Evolutionary conservation across 1,140 invertebrate species (phyloP), one percentile per base, ranked within the genome.

Genomic region (Musca domestica): DNA sequence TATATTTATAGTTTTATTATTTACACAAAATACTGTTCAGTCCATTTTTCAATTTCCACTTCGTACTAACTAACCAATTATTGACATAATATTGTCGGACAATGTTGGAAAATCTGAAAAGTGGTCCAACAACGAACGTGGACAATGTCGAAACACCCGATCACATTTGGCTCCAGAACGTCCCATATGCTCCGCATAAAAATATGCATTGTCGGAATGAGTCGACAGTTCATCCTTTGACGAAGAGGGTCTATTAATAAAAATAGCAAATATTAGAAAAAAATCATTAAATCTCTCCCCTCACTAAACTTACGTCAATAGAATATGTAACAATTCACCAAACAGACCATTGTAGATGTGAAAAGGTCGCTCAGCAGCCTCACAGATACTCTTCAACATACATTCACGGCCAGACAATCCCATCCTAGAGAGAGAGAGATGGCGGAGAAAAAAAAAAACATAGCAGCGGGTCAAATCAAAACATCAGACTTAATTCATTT

Each of bases 341-440:
- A 89, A 79, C 64, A 92, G 83, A 19, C 90, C 89, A 72, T 86
- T 85, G 71, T 86, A 83, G 74, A 84, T 83, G 69, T 85, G 85
- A 69, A 92, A 88, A 67, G 90, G 89, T 30, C 86, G 84, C 70
- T 88, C 86, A 1, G 90, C 87, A 1, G 87, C 86, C 82, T 92
- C 91, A 75, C 91, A 93, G 75, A 93, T 89, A 69, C 88, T 87
- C 74, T 88, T 87, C 49, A 92, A 84, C 56, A 92, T 83, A 80
- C 91, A 92, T 69, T 86, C 84, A 70, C 88, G 85, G 10, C 90
- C 91, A 70, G 86, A 83, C 68, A 86, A 85, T 7, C 89, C 88
- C 76, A 88, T 84, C 49, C 85, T 85, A 71, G 20, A 73, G 70
- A 19, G 70, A 72, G 80, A 74, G 17, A 54, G 30, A 47, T 51